Evolutionary conservation across 2,797 vertebrate genomes (phyloP).

Genomic region (Spea hammondii): DNA sequence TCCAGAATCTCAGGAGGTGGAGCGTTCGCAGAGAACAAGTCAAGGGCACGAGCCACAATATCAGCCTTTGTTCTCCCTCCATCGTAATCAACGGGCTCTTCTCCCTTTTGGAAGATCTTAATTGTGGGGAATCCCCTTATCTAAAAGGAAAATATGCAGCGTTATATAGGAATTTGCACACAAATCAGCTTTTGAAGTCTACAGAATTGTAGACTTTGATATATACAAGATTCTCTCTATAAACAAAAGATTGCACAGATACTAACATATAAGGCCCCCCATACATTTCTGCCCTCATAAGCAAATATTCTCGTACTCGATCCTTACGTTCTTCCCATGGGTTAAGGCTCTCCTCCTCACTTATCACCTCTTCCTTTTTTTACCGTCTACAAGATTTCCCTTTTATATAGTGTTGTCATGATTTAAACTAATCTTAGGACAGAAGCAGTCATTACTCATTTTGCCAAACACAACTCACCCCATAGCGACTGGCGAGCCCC

Average conservation of each 20-base stretch:
- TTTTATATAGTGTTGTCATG: background rate
- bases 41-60: slow-evolving; percentile 81
- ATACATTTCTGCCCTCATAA: too few relatives aligned
- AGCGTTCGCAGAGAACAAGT: slow-evolving; percentile 89
- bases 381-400: background rate
- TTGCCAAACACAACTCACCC: slow-evolving; percentile 70
- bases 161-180: too few relatives aligned
- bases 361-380: background rate
- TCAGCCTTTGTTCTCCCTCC: slow-evolving; percentile 84
- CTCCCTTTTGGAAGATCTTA: slow-evolving; percentile 94
- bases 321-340: too few relatives aligned
- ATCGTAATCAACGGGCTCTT: slow-evolving; percentile 87
- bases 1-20: slow-evolving; percentile 84
- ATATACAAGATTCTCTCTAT: too few relatives aligned
- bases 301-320: too few relatives aligned
- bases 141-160: slow-evolving; percentile 60
- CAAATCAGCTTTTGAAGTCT: too few relatives aligned
- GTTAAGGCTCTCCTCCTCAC: background rate
- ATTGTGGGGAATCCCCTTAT: slow-evolving; percentile 94
- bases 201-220: too few relatives aligned
- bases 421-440: background rate
- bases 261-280: background rate
- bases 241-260: too few relatives aligned
- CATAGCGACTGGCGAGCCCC: slow-evolving; percentile 79
- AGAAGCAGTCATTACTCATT: too few relatives aligned